These are phyloP conservation scores for Globia sparganii DNA, from an alignment of 2,888 invertebrate genomes.

Conservation along the genomic window DNA sequence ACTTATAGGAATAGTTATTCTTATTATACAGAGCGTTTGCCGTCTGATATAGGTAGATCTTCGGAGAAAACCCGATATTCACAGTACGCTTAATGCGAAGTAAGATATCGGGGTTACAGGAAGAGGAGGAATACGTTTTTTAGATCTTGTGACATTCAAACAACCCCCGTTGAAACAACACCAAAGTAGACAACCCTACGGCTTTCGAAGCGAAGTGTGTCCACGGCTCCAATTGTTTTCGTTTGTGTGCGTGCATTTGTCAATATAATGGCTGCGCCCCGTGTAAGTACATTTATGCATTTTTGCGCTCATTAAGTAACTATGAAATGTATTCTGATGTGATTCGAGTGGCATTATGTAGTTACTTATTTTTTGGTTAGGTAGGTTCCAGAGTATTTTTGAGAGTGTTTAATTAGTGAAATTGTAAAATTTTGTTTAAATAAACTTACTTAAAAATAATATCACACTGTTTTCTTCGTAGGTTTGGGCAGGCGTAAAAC, in stretches of 20 bases:
- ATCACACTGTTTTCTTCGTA: no score
- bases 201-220: slow-evolving; percentile 52
- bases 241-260: slow-evolving; percentile 76
- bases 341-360: neutral
- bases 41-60: neutral
- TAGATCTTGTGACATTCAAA: neutral
- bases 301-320: slow-evolving; percentile 64
- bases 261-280: slow-evolving; percentile 69
- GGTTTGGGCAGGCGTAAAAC: no score
- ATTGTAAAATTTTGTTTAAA: neutral
- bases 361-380: neutral
- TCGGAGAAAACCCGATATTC: slow-evolving; percentile 13
- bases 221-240: slow-evolving; percentile 68
- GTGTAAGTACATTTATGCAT: slow-evolving; percentile 69
- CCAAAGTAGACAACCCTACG: slow-evolving; percentile 31
- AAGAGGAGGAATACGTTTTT: neutral
- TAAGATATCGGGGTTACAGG: neutral
- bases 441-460: neutral
- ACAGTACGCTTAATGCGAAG: neutral
- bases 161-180: neutral
- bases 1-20: neutral
- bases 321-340: slow-evolving; percentile 49
- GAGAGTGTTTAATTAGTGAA: neutral
- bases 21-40: neutral
- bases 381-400: neutral